phyloP scores from a whole-genome alignment of 2,113 vertebrate genomes.

The Ciconia maguari region DNA sequence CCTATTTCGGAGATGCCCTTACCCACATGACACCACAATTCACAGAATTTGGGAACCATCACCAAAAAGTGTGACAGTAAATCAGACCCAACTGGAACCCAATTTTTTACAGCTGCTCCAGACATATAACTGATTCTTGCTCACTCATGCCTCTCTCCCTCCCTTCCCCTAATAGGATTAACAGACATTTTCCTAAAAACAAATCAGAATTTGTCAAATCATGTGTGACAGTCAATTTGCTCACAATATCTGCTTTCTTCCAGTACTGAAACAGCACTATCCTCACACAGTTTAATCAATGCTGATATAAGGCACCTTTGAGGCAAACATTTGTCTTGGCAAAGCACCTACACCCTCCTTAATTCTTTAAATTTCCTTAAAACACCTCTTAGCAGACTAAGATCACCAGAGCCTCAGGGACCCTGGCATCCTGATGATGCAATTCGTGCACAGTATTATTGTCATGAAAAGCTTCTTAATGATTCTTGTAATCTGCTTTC shows the following conservation, averaged over 20 bases:
- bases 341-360: constrained; percentile 49
- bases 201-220: constrained; percentile 63
- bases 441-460: neutral
- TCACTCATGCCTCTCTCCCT: neutral
- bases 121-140: neutral
- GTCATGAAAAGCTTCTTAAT: neutral
- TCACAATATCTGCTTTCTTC: constrained; percentile 45
- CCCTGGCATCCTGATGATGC: constrained; percentile 41
- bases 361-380: constrained; percentile 49
- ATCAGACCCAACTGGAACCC: neutral
- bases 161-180: constrained; percentile 45
- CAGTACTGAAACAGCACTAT: constrained; percentile 7
- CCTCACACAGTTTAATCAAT: constrained; percentile 52
- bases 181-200: constrained; percentile 61
- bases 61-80: neutral
- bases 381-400: neutral
- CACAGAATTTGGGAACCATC: neutral
- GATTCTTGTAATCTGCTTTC: neutral
- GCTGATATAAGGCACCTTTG: constrained; percentile 32
- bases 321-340: constrained; percentile 62
- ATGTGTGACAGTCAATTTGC: constrained; percentile 52
- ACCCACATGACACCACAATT: neutral
- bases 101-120: neutral
- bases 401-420: neutral
- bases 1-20: neutral